Evolutionary conservation across 2,797 vertebrate species (phyloP).

Genomic region (Mionectes olivaceus): DNA sequence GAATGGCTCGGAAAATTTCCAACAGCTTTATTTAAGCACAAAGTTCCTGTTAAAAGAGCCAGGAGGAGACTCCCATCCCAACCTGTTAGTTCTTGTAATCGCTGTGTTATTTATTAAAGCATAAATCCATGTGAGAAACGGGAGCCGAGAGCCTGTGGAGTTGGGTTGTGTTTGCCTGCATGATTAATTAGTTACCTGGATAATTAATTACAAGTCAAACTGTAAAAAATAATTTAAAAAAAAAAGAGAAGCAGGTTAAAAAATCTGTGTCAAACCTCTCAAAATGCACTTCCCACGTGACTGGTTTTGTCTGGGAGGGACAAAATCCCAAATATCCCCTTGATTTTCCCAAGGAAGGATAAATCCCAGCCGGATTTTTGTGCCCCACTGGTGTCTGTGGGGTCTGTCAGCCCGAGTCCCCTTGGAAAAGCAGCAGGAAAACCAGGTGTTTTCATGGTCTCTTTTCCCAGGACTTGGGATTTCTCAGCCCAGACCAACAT

Average conservation of each 20-base stretch:
- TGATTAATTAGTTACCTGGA: background rate
- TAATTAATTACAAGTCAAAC: background rate
- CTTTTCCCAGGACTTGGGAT: background rate
- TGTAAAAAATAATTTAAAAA: background rate
- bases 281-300: background rate
- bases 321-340: background rate
- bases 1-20: background rate
- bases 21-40: slow-evolving; percentile 29
- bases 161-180: background rate
- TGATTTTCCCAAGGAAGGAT: background rate
- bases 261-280: background rate
- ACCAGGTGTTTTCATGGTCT: background rate
- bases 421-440: background rate
- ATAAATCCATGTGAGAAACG: background rate
- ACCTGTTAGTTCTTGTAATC: slow-evolving; percentile 16
- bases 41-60: background rate
- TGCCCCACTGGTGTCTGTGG: background rate
- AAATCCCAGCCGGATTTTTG: background rate
- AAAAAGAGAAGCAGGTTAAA: background rate
- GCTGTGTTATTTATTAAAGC: background rate
- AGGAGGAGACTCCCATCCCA: background rate
- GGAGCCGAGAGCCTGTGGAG: background rate
- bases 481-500: background rate
- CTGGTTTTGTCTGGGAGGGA: background rate
- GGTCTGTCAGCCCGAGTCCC: background rate